Evolutionary conservation across 64 coral and sea anemone species (phyloP).

Genomic region (Orbicella faveolata): DNA sequence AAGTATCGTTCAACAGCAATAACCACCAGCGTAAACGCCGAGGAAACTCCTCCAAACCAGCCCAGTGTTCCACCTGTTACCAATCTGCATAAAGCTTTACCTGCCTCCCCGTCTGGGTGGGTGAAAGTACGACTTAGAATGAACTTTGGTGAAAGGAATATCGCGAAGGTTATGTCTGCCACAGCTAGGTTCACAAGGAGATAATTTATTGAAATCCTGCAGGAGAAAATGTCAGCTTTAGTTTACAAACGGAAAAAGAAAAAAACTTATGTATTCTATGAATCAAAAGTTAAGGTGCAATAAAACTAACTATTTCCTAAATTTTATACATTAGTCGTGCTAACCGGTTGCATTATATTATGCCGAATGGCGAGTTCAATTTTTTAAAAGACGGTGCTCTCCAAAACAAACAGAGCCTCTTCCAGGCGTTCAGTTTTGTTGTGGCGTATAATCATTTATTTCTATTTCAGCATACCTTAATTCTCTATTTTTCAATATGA

Average conservation of each 20-base stretch:
- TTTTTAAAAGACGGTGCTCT: no score
- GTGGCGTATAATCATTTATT: no score
- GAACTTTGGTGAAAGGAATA: constrained; percentile 13
- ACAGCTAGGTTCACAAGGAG: constrained; percentile 25
- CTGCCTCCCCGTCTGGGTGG: constrained; percentile 5
- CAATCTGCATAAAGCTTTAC: constrained; percentile 3
- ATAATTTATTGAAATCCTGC: constrained; percentile 1
- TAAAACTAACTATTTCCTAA: no score
- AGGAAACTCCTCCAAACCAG: constrained; percentile 15
- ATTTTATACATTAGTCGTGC: no score
- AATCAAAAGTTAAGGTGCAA: no score
- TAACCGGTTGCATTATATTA: no score
- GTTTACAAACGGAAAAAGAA: neutral
- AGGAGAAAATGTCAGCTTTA: neutral
- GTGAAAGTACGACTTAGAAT: neutral
- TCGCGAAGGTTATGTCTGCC: neutral
- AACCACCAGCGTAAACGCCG: constrained; percentile 1
- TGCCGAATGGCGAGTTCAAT: no score
- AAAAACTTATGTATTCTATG: no score
- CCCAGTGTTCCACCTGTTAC: neutral
- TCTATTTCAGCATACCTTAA: no score
- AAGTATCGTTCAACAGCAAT: constrained; percentile 27
- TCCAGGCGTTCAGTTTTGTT: no score
- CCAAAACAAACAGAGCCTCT: no score
- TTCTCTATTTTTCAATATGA: no score